Conservation (phyloP, 2,797 vertebrate genomes). For the Eidolon dupreanum region DNA sequence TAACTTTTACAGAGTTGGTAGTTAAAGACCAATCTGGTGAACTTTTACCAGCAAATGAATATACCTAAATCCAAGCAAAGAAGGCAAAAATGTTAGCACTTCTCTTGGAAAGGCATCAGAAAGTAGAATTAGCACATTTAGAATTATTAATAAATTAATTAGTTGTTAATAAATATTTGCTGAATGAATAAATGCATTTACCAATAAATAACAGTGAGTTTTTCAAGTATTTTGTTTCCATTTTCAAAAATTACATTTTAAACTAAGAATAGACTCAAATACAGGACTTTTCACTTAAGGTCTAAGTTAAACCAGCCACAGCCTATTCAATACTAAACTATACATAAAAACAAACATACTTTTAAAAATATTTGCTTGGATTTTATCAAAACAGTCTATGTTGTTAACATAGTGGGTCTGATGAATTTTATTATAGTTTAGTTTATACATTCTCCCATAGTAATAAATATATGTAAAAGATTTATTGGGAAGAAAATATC, state of each 20-base stretch:
- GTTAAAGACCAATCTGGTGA: neutral
- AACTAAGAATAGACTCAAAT: neutral
- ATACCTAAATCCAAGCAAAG: neutral
- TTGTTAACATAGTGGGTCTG: neutral
- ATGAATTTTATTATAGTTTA: neutral
- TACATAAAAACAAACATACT: neutral
- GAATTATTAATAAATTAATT: neutral
- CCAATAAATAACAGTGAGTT: neutral
- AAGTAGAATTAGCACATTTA: neutral
- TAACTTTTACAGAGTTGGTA: neutral
- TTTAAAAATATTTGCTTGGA: neutral
- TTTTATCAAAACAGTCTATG: neutral
- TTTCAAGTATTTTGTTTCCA: conserved; percentile 21
- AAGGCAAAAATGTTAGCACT: neutral
- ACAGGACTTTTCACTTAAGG: neutral
- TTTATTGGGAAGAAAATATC: conserved; percentile 46
- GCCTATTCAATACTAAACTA: neutral
- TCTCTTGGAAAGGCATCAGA: neutral
- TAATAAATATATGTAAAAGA: conserved; percentile 49
- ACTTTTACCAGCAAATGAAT: neutral
- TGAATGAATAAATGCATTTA: neutral
- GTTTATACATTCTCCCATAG: neutral
- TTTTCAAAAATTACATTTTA: conserved; percentile 15
- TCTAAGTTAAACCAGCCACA: neutral
- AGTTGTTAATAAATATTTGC: conserved; percentile 6